phyloP scores from a whole-genome alignment of 2,888 invertebrate genomes.

The Ischnus inquisitorius region DNA sequence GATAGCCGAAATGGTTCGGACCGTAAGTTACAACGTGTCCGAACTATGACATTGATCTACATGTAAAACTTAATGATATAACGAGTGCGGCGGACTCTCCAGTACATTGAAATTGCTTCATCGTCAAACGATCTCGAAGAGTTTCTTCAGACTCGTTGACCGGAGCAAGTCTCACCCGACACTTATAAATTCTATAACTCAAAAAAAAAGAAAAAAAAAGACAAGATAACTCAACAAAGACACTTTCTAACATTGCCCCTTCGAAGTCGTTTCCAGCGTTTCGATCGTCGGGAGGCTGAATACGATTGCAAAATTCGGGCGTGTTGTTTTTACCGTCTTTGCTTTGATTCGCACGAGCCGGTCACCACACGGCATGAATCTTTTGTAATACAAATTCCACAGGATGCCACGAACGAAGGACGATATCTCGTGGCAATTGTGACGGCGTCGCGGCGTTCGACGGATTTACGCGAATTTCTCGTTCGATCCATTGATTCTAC shows the following conservation, averaged over 20 bases:
- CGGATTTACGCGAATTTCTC: constrained; percentile 37
- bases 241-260: constrained; percentile 67
- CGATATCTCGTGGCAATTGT: constrained; percentile 61
- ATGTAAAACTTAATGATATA: constrained; percentile 21
- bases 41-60: constrained; percentile 23
- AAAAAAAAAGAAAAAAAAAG: constrained; percentile 51
- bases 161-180: constrained; percentile 38
- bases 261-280: constrained; percentile 34
- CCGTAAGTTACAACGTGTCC: background rate
- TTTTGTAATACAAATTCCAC: constrained; percentile 62
- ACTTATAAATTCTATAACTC: constrained; percentile 27
- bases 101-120: constrained; percentile 39
- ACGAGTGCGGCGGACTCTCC: constrained; percentile 5
- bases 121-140: constrained; percentile 52
- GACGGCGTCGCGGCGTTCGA: background rate
- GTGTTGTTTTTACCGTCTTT: constrained; percentile 30
- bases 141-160: constrained; percentile 59
- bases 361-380: constrained; percentile 32
- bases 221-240: constrained; percentile 46
- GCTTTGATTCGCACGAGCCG: constrained; percentile 53
- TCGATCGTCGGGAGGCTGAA: constrained; percentile 34
- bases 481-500: background rate
- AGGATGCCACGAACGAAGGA: constrained; percentile 62
- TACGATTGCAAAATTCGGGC: constrained; percentile 57
- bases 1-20: background rate